Evolutionary conservation across 2,888 invertebrate species (phyloP), one percentile per base, ranked within the genome.

Genomic region (Xestia sexstrigata): DNA sequence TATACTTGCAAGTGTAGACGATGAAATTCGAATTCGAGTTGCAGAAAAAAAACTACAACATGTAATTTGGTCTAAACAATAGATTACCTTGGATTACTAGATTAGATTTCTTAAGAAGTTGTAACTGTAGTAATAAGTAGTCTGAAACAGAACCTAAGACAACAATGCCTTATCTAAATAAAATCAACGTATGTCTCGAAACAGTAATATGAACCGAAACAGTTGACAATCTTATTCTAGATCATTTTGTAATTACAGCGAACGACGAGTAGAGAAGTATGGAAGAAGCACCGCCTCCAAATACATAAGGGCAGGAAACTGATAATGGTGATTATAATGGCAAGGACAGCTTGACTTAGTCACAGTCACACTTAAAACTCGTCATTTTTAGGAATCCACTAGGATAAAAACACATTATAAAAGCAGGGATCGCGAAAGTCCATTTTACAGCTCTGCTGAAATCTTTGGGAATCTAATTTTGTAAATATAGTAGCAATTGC

Each of bases 91-190:
- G 79, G 65, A 30, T 76, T 30, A 13, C 2, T n/a, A 69, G 65
- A 76, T 77, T 49, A 42, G 15, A 66, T 79, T 79, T 69, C 76
- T n/a, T 45, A 79, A 71, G 49, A 74, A 72, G 26, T 70, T 45
- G 63, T 42, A 8, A 67, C 35, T 7, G 9, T 78, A 55, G 35
- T 74, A 60, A 74, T 73, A 55, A 74, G 58, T 20, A 55, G 68
- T 63, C 23, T 26, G 26, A 76, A 49, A 77, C 2, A 23, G 1
- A 55, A 79, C 47, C 39, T 58, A n/a, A 62, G 7, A 81, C 63
- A 58, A n/a, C 60, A 15, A 42, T 13, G 5, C n/a, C 13, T n/a
- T 67, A 75, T 75, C 75, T 67, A 15, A 62, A 81, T 58, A 35
- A 49, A 47, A 60, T 60, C 80, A 11, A 42, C n/a, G n/a, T 66